phyloP scores from a whole-genome alignment of 2,888 invertebrate genomes.

The Plagodis dolabraria region DNA sequence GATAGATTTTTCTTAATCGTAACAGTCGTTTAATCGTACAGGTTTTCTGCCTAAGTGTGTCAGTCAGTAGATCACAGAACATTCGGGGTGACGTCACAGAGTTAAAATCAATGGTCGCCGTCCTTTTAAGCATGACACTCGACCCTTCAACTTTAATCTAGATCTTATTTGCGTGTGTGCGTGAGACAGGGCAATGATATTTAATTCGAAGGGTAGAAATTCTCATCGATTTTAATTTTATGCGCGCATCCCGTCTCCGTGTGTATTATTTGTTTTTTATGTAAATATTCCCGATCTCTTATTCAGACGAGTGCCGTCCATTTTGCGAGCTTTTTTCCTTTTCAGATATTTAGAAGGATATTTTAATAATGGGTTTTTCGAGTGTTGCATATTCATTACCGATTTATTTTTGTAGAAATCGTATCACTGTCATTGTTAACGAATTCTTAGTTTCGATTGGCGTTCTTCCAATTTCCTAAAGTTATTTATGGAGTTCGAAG shows the following conservation, averaged over 20 bases:
- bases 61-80: constrained; percentile 16
- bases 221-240: constrained; percentile 85
- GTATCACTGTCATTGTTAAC: constrained; percentile 36
- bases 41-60: neutral
- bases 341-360: constrained; percentile 69
- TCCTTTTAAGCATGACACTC: constrained; percentile 43
- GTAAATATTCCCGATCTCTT: constrained; percentile 80
- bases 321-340: constrained; percentile 68
- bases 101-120: constrained; percentile 26
- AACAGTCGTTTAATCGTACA: no score
- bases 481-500: constrained; percentile 33
- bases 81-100: constrained; percentile 25
- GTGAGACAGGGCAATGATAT: constrained; percentile 76
- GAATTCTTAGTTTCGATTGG: constrained; percentile 38
- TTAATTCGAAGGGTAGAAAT: constrained; percentile 82
- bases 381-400: constrained; percentile 54
- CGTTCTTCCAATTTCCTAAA: constrained; percentile 33
- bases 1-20: no score
- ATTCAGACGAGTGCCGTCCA: constrained; percentile 73
- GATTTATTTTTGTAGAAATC: constrained; percentile 30
- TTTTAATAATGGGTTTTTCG: constrained; percentile 62
- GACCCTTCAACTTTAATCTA: constrained; percentile 73
- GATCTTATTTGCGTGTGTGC: constrained; percentile 70
- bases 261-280: constrained; percentile 83
- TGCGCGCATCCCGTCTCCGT: constrained; percentile 81